Evolutionary conservation across 2,888 invertebrate species (phyloP), one percentile per base, ranked within the genome.

Genomic region (Lepidocyrtoides sp.): DNA sequence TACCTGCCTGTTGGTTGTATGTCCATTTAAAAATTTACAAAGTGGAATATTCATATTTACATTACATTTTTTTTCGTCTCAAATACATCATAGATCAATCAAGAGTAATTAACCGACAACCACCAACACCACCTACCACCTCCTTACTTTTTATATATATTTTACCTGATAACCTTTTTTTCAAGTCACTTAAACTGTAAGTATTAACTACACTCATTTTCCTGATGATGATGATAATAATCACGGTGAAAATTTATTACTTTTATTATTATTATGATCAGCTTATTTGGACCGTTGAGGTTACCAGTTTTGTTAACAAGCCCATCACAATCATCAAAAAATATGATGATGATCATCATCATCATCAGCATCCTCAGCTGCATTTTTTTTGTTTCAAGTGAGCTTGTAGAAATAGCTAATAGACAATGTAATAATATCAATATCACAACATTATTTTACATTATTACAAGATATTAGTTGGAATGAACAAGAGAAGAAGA

Each of bases 1-100:
- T n/a, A n/a, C n/a, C n/a, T n/a, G n/a, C n/a, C n/a, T n/a, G n/a
- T n/a, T n/a, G n/a, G n/a, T n/a, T n/a, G n/a, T n/a, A n/a, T n/a
- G n/a, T n/a, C n/a, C n/a, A n/a, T n/a, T n/a, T n/a, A n/a, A n/a
- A n/a, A n/a, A n/a, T n/a, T n/a, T n/a, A 36, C 36, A 36, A 36
- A 36, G 3, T 36, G 36, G 36, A 26, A 60, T 60, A 60, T 69
- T n/a, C 29, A 69, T 36, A 36, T 36, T 36, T 8, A 36, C 8
- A 36, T 5, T 36, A 36, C 36, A 5, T 36, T 36, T 69, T n/a
- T 69, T 7, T 29, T 17, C 14, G 29, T 4, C 84, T 88, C 92
- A 93, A n/a, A n/a, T n/a, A n/a, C n/a, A n/a, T n/a, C n/a, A n/a
- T 92, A 93, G 92, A 93, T 93, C 93, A 93, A 93, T 93, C 93